These are phyloP conservation scores for Maccullochella peelii DNA, from an alignment of 2,113 vertebrate genomes.

Conservation along the genomic window DNA sequence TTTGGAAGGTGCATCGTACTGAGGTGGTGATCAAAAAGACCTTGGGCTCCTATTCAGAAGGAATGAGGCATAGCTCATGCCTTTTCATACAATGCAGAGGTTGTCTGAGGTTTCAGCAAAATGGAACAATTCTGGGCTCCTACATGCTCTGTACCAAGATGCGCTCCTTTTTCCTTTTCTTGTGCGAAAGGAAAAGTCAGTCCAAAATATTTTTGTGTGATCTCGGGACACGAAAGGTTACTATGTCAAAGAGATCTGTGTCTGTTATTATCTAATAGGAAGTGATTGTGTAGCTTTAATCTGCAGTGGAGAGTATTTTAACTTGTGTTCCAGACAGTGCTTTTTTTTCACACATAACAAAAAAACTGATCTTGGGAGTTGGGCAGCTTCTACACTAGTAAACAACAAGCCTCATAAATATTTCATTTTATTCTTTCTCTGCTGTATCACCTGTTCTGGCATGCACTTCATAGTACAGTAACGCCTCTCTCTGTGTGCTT, in stretches of 20 bases:
- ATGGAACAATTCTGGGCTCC: conserved; percentile 27
- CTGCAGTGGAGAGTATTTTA: conserved; percentile 38
- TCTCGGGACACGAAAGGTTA: conserved; percentile 40
- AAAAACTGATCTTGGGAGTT: conserved; percentile 34
- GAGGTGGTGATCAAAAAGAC: conserved; percentile 52
- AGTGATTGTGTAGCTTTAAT: conserved; percentile 42
- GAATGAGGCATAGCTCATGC: conserved; percentile 25
- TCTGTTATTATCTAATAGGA: conserved; percentile 31
- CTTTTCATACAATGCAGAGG: conserved; percentile 45
- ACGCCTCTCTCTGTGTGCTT: conserved; percentile 45
- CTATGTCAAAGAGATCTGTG: conserved; percentile 30
- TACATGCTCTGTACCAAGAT: neutral
- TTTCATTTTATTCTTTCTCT: conserved; percentile 70
- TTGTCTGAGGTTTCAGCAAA: conserved; percentile 41
- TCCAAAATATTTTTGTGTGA: conserved; percentile 30
- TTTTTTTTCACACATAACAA: conserved; percentile 39
- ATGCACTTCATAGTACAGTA: conserved; percentile 55
- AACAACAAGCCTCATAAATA: conserved; percentile 73
- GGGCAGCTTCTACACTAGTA: conserved; percentile 59
- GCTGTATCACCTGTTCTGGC: conserved; percentile 72
- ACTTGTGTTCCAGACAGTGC: conserved; percentile 40
- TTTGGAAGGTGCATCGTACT: conserved; percentile 53
- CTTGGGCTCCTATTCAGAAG: conserved; percentile 50
- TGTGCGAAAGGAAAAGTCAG: conserved; percentile 14
- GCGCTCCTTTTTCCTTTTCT: conserved; percentile 3